Conservation (phyloP, 2,113 vertebrate species). For the Laticauda colubrina region DNA sequence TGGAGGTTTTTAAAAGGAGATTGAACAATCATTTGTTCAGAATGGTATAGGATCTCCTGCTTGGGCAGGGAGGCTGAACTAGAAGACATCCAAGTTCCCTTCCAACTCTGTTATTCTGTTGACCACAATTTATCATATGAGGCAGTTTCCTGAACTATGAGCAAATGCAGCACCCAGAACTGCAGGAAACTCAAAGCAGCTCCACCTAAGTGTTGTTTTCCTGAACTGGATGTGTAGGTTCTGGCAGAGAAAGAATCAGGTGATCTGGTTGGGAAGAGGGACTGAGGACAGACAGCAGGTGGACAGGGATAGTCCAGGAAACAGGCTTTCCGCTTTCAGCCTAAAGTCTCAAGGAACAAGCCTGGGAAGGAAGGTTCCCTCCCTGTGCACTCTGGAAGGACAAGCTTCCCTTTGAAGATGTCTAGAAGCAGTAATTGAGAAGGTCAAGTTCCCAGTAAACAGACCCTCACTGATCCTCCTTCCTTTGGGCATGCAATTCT, state of each 20-base stretch:
- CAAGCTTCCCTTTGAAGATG: not conserved
- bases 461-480: not conserved
- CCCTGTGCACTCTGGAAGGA: not conserved
- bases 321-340: constrained; percentile 51
- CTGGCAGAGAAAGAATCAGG: constrained; percentile 8
- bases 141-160: constrained; percentile 4
- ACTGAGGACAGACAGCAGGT: constrained; percentile 18
- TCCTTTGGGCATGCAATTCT: constrained; percentile 20
- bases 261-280: not conserved
- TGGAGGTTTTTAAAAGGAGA: not conserved
- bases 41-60: not conserved
- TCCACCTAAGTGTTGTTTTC: constrained; percentile 35
- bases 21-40: not conserved
- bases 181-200: constrained; percentile 27
- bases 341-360: constrained; percentile 40
- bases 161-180: not conserved
- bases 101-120: not conserved
- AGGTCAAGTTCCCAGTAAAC: not conserved
- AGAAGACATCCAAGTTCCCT: not conserved
- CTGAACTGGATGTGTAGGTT: not conserved
- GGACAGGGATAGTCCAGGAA: constrained; percentile 39
- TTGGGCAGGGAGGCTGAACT: not conserved
- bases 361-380: constrained; percentile 21
- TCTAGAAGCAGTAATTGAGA: not conserved
- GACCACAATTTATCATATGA: not conserved